Percentiles rank a stretch among this genome's conserved stretches.
phyloP scores from a whole-genome alignment of 2,888 invertebrate species.

The Xylocampa areola region DNA sequence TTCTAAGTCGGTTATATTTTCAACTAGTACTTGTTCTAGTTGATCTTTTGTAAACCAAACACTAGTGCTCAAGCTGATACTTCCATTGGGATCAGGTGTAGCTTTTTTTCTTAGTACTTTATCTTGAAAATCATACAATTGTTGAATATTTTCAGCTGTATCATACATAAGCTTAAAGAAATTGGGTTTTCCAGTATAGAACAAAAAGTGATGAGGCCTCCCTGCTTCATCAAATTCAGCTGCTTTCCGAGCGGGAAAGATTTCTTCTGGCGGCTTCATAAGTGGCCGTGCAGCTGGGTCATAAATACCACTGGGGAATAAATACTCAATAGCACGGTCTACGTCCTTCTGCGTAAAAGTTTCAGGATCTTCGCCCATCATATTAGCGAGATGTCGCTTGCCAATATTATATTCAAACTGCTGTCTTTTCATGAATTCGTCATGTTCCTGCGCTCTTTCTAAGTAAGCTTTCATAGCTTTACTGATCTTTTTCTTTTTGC shows the following conservation, averaged over 20 bases:
- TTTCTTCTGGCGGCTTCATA: constrained; percentile 96
- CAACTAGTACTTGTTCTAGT: constrained; percentile 91
- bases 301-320: constrained; percentile 98
- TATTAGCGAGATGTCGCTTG: constrained; percentile 98
- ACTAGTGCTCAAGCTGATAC: constrained; percentile 79
- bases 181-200: constrained; percentile 97
- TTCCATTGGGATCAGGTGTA: constrained; percentile 89
- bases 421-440: constrained; percentile 95
- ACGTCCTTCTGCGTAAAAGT: constrained; percentile 96
- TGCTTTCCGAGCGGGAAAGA: constrained; percentile 95
- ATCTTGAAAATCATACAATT: constrained; percentile 92
- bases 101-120: constrained; percentile 91
- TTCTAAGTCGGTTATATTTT: constrained; percentile 91
- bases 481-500: constrained; percentile 91
- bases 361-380: constrained; percentile 99
- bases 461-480: constrained; percentile 97
- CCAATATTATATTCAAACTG: constrained; percentile 96
- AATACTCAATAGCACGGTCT: constrained; percentile 96
- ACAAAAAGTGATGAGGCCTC: constrained; percentile 96
- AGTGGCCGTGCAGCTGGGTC: constrained; percentile 95
- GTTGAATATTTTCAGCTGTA: constrained; percentile 92
- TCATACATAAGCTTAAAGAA: constrained; percentile 96
- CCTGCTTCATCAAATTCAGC: constrained; percentile 97
- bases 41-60: constrained; percentile 92
- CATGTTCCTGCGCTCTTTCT: constrained; percentile 94